phyloP scores from a whole-genome alignment of 2,113 vertebrate genomes.

The Bucco capensis region DNA sequence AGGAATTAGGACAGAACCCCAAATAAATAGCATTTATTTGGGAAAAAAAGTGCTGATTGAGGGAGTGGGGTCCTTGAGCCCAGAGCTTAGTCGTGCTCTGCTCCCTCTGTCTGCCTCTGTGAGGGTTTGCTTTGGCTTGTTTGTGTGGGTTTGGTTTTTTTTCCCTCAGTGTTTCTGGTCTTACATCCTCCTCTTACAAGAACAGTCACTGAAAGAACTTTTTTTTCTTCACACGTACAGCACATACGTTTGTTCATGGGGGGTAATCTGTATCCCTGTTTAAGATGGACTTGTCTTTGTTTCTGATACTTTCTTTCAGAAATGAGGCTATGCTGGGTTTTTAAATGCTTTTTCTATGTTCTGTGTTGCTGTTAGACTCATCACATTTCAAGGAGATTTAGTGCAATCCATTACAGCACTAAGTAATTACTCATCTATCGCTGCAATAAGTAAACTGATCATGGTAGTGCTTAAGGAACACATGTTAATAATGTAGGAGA shows the following conservation, averaged over 20 bases:
- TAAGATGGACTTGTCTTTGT: background rate
- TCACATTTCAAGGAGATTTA: background rate
- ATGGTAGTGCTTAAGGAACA: background rate
- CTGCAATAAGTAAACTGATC: background rate
- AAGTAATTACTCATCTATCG: conserved; percentile 31
- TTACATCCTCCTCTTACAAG: background rate
- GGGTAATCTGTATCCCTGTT: background rate
- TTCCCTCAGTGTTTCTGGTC: background rate
- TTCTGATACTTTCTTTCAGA: background rate
- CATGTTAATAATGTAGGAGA: background rate
- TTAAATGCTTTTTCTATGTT: background rate
- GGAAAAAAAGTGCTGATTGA: background rate
- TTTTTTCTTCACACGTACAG: background rate
- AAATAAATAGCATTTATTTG: background rate
- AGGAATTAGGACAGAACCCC: background rate
- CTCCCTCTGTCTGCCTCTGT: background rate
- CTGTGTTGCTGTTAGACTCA: background rate
- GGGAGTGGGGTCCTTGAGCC: background rate
- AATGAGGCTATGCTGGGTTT: background rate
- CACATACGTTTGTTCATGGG: background rate
- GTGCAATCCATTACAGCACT: background rate
- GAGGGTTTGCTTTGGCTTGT: background rate
- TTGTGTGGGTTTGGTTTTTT: background rate
- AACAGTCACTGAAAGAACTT: background rate
- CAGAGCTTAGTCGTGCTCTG: conserved; percentile 19